A percentile compares a stretch with the other conserved stretches of the same genome.
Evolutionary conservation across 37 sponge, comb jelly and placozoan species (phyloP).

Genomic region (Oscarella lobularis): DNA sequence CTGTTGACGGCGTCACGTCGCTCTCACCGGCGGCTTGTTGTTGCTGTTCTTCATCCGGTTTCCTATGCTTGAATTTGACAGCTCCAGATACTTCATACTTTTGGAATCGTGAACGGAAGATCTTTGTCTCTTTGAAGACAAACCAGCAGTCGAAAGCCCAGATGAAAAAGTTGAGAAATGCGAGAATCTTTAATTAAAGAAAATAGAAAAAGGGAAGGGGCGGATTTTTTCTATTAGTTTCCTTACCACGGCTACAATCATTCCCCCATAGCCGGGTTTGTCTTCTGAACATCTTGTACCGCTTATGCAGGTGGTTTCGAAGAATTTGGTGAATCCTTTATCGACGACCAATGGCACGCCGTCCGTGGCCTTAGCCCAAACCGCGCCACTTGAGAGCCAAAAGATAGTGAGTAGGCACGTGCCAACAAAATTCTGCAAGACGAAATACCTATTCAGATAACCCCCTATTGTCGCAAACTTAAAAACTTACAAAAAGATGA

Average conservation of each 20-base stretch:
- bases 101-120: too few relatives aligned
- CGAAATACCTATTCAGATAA: not conserved
- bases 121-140: not conserved
- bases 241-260: not conserved
- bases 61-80: not conserved
- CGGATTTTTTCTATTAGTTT: not conserved
- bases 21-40: too few relatives aligned
- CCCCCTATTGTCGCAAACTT: too few relatives aligned
- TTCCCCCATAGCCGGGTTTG: not conserved
- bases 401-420: not conserved
- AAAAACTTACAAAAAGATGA: too few relatives aligned
- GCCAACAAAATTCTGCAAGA: not conserved
- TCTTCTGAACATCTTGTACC: too few relatives aligned
- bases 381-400: not conserved
- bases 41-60: not conserved
- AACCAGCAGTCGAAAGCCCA: not conserved
- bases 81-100: too few relatives aligned
- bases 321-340: not conserved
- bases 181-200: not conserved
- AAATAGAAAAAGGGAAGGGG: not conserved
- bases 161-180: not conserved
- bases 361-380: not conserved
- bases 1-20: too few relatives aligned
- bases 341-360: not conserved
- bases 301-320: not conserved